Base-by-base conservation (phyloP, 2,113 vertebrate species). In the Hippocampus mohnikei region DNA sequence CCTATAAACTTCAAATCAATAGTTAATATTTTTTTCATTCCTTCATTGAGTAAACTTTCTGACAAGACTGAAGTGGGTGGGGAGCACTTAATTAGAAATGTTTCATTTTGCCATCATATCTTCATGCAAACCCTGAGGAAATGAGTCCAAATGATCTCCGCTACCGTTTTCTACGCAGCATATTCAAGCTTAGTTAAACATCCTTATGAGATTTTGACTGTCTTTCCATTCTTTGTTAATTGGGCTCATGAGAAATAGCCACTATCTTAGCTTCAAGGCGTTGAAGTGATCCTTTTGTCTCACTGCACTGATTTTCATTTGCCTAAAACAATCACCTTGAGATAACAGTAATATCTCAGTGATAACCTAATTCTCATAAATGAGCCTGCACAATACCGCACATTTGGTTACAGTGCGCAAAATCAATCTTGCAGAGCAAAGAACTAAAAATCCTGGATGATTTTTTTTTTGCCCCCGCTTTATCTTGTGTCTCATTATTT, bases 61-160 rank as follows among this genome's bases (percentile, higher is more conserved):
- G 33, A 33, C 11, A 33, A 62, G 48, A 66, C 29, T 60, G 33
- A 67, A 52, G 33, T 58, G 29, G 41, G 42, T 70, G 61, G 11
- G 11, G 9, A 33, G 21, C 0, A 4, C 41, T 3, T 29, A 60
- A 60, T 60, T 1, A 33, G 21, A 37, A 53, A 48, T 29, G 70
- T 56, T 73, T 67, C 66, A 37, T 68, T 75, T 48, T 60, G 29
- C 23, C 70, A 52, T 69, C 56, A 29, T 63, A 60, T 61, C 41
- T 56, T 27, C 37, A 73, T 69, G 56, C 67, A 53, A n/a, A 62
- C 48, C 61, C 66, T 13, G 5, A 65, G n/a, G 41, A 44, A 27
- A 25, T 6, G 10, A 62, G 60, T 44, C 5, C n/a, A 55, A 64
- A 64, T 64, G 41, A 65, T 65, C 12, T 25, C 41, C 46, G 62